A percentile compares a stretch with the other conserved stretches of the same genome.
Evolutionary conservation across 2,113 vertebrate species (phyloP).

Genomic region (Perognathus longimembris): DNA sequence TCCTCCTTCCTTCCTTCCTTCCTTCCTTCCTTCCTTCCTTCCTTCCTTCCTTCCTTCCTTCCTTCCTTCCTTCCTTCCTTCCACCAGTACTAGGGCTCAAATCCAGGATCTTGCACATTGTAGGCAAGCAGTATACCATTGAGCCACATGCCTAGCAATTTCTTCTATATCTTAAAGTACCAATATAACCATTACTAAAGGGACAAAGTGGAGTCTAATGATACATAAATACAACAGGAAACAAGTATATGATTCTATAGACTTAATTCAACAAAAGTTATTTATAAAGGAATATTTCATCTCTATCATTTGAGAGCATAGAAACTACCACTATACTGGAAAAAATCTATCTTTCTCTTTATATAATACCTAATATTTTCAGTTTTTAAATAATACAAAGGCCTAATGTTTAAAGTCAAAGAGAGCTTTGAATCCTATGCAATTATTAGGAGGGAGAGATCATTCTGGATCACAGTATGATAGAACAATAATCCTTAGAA

Average conservation of each 20-base stretch:
- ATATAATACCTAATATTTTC: slow-evolving; percentile 21
- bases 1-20: too few species aligned
- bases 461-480: background rate
- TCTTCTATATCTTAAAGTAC: background rate
- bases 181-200: background rate
- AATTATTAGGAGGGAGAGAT: background rate
- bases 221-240: background rate
- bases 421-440: background rate
- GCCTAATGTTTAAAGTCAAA: background rate
- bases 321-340: background rate
- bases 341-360: background rate
- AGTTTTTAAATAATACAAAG: slow-evolving; percentile 2
- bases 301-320: slow-evolving; percentile 14
- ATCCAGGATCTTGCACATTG: too few species aligned
- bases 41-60: too few species aligned
- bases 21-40: too few species aligned
- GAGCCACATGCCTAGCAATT: background rate
- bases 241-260: background rate
- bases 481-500: background rate
- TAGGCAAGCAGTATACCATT: too few species aligned
- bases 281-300: background rate
- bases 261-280: slow-evolving; percentile 38
- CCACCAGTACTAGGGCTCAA: too few species aligned
- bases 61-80: too few species aligned
- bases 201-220: background rate